Evolutionary conservation across 1,140 invertebrate species (phyloP), one percentile per base, ranked within the genome.

Genomic region (Eumaeus atala): DNA sequence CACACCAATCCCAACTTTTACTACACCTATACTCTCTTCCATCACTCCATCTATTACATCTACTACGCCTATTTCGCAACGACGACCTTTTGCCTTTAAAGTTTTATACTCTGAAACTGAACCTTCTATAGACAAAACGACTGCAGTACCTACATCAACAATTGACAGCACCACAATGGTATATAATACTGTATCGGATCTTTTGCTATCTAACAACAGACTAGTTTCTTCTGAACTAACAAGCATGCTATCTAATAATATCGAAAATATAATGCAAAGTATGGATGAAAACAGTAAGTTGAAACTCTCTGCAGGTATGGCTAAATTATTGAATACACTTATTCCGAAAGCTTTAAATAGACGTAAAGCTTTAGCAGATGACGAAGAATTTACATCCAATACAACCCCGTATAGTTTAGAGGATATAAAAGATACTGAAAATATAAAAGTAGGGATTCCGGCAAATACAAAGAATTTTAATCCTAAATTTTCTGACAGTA

Each of bases 191-290:
- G 75, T 87, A 42, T 85, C 84, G 67, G 82, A 87, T 81, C 73
- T 85, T 65, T 70, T 87, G 62, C 69, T 84, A 62, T 74, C 82
- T 62, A 87, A 84, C 74, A 85, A 84, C 62, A 76, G 76, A 71
- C 59, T 87, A 74, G 75, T 87, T 35, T 87, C 84, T 21, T 76
- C 80, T 51, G 81, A 78, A 79, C 74, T 87, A 85, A 87, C 84
- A 72, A 85, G 81, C 81, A 87, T 87, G 84, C 77, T 87, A 60
- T 75, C 84, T 51, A 84, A 77, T 79, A 84, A 87, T 62, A 87
- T 87, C 57, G 76, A 69, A 72, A 72, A 68, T 67, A 87, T 87
- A 62, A 74, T 87, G 37, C 59, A 74, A 66, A 82, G 77, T 67
- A 78, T 87, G 80, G 77, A 85, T 60, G 76, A 82, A 48, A 70